These are phyloP conservation scores for Sphenopsis melanotis DNA, from an alignment of 2,797 vertebrate species.

Conservation along the genomic window DNA sequence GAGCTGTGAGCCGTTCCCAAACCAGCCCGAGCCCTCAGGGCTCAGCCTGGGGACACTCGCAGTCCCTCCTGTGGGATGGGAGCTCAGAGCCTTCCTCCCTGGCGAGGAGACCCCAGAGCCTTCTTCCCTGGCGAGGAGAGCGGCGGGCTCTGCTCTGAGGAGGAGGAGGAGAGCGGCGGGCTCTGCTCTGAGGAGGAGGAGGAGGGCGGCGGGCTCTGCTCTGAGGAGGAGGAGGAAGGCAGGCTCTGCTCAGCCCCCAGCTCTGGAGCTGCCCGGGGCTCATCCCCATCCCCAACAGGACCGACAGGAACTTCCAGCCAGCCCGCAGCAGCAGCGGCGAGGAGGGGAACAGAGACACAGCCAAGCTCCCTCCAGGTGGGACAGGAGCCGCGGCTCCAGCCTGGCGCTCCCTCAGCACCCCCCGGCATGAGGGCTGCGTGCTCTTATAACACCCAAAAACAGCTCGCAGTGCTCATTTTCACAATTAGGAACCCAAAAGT, in stretches of 20 bases:
- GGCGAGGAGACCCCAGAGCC: neutral
- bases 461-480: neutral
- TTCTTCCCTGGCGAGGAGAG: neutral
- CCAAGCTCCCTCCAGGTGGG: neutral
- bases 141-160: neutral
- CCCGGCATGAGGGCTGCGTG: rapidly evolving
- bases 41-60: neutral
- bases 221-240: neutral
- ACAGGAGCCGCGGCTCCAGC: neutral
- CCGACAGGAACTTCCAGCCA: neutral
- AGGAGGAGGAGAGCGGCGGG: too few relatives aligned
- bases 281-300: neutral
- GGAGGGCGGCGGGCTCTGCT: neutral
- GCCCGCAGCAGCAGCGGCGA: neutral
- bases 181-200: neutral
- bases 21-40: neutral
- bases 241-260: neutral
- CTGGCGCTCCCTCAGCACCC: neutral
- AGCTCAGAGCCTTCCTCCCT: neutral
- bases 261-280: neutral
- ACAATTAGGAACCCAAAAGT: neutral
- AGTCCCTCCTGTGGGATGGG: neutral
- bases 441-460: neutral
- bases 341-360: neutral
- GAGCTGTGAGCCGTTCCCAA: rapidly evolving